Base-by-base conservation (phyloP, 2,113 vertebrate genomes). In the Ceyx cyanopectus region DNA sequence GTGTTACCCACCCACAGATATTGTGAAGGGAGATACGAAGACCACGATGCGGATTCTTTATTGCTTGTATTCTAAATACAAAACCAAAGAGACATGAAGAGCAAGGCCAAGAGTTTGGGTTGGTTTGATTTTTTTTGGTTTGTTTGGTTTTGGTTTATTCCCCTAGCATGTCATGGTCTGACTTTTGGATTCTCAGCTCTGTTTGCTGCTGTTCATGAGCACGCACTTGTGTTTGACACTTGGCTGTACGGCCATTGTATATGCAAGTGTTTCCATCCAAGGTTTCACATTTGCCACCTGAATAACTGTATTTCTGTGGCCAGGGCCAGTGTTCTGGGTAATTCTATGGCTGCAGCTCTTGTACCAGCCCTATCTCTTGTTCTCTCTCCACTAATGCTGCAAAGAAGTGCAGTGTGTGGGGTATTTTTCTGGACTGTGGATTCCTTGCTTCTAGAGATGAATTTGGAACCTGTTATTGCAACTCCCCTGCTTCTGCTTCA, bases 1-100 rank as follows among this genome's bases (percentile, higher is more conserved):
- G 45, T 91, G 61, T 50, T 50, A 50, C 21, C 21, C 92, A 37
- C 89, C 91, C 67, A 21, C 98, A 99, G 99, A 99, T 97, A 97
- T 99, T 3, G 98, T 99, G 83, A 98, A 98, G 2, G 97, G 98
- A 97, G 98, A 99, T 27, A 2, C 45, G 30, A 95, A 97, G 73
- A 90, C 98, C 60, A 98, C 97, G 1, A 90, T 99, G 96, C 96
- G 98, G 67, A 92, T 99, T 89, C 97, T 99, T 24, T 98, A 99
- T 41, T 92, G 98, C 75, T 95, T 99, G 57, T 99, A 99, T 80
- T 97, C 91, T 93, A 99, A 97, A 90, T 97, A 99, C 96, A 98
- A 98, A 93, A 62, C 78, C 81, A 97, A 97, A 81, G 90, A 82
- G 85, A 84, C 34, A 29, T 98, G 94, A 98, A 86, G 76, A 92